Conservation (phyloP, 1,140 invertebrate genomes). For the Bombus picipes region DNA sequence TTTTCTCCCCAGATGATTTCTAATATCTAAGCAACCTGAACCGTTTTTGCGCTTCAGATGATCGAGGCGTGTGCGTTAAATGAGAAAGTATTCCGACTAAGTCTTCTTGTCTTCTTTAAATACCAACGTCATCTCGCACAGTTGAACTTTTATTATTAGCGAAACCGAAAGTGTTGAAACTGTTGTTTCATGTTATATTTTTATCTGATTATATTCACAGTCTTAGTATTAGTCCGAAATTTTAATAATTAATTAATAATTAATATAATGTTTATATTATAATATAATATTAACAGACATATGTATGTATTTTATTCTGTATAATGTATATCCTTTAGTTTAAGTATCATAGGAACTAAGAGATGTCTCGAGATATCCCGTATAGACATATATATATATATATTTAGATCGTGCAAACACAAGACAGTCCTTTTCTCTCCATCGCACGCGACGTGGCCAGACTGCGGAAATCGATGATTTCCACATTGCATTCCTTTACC, state of each 20-base stretch:
- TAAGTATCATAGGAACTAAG: not conserved
- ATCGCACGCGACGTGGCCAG: constrained; percentile 25
- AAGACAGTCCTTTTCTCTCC: constrained; percentile 12
- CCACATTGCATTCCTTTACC: constrained; percentile 30
- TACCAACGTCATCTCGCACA: too few species aligned
- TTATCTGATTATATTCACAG: too few species aligned
- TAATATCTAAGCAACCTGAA: not conserved
- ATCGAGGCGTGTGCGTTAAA: not conserved
- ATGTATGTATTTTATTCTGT: too few species aligned
- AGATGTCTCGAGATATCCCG: not conserved
- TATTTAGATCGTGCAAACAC: constrained; percentile 11
- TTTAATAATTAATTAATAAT: too few species aligned
- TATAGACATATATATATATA: not conserved
- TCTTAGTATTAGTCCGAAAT: too few species aligned
- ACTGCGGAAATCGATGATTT: constrained; percentile 48
- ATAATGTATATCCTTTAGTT: not conserved
- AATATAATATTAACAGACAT: too few species aligned
- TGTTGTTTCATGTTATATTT: too few species aligned
- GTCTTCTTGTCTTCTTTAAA: too few species aligned
- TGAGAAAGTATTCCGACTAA: not conserved
- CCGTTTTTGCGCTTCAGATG: too few species aligned
- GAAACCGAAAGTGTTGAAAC: too few species aligned
- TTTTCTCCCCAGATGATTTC: constrained; percentile 10
- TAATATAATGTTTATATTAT: too few species aligned
- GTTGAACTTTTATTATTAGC: too few species aligned